Percentiles rank a stretch among this genome's conserved stretches.
phyloP scores from a whole-genome alignment of 2,888 invertebrate species.

The Scaptodrosophila latifasciaeformis region DNA sequence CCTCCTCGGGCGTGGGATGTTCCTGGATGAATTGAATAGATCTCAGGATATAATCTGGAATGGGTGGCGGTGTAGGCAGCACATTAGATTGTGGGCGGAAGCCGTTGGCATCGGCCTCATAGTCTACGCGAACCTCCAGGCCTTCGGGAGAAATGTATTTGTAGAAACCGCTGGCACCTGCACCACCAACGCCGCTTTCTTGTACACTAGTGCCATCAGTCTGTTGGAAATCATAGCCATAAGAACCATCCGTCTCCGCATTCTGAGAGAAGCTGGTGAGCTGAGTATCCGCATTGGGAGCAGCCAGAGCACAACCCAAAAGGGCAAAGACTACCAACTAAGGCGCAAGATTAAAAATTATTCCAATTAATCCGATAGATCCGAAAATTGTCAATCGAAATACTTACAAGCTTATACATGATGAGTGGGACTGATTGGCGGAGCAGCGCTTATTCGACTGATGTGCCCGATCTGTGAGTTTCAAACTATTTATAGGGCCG shows the following conservation, averaged over 20 bases:
- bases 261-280: slow-evolving; percentile 23
- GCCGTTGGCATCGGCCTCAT: slow-evolving; percentile 67
- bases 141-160: slow-evolving; percentile 69
- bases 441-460: no score
- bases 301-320: slow-evolving; percentile 34
- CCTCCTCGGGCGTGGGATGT: slow-evolving; percentile 69
- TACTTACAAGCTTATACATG: slow-evolving; percentile 61
- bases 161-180: slow-evolving; percentile 69
- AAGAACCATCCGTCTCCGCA: slow-evolving; percentile 73
- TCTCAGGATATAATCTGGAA: slow-evolving; percentile 59
- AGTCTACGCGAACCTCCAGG: slow-evolving; percentile 46
- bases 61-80: slow-evolving; percentile 71
- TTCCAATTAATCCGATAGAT: slow-evolving; percentile 4
- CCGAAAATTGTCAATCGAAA: neutral
- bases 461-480: no score
- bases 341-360: neutral
- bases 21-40: slow-evolving; percentile 54
- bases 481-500: no score
- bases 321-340: slow-evolving; percentile 45
- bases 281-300: slow-evolving; percentile 12
- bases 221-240: slow-evolving; percentile 75
- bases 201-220: slow-evolving; percentile 77
- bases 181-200: slow-evolving; percentile 77
- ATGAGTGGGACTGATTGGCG: no score
- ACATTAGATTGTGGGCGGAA: slow-evolving; percentile 65